Evolutionary conservation across 2,888 invertebrate genomes (phyloP).

Genomic region (Metellina segmentata): DNA sequence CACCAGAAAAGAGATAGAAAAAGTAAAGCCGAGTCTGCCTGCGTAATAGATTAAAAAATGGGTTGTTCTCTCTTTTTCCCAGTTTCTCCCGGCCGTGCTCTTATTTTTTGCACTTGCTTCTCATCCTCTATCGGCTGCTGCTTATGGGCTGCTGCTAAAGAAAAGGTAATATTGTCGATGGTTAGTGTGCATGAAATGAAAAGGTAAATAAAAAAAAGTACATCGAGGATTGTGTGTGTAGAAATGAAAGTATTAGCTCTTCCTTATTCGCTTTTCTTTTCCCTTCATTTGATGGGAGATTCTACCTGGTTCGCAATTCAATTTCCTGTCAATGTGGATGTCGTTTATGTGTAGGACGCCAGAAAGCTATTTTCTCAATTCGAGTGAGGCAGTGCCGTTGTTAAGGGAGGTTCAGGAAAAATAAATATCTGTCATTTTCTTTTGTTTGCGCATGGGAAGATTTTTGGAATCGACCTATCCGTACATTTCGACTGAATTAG

Average conservation of each 20-base stretch:
- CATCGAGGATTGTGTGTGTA: background rate
- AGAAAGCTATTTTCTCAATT: background rate
- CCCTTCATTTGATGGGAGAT: background rate
- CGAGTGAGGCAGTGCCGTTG: background rate
- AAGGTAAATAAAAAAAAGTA: constrained; percentile 5
- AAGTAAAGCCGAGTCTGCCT: constrained; percentile 55
- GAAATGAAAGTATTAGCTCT: constrained; percentile 11
- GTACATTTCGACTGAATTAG: no score
- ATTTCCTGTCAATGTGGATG: background rate
- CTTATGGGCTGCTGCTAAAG: constrained; percentile 17
- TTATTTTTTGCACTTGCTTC: background rate
- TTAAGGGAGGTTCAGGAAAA: no score
- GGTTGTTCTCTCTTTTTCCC: constrained; percentile 8
- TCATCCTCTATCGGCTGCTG: background rate
- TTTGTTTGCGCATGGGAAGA: no score
- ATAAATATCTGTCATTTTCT: no score
- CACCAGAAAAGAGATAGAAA: constrained; percentile 27
- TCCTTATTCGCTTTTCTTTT: background rate
- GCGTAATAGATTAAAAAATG: constrained; percentile 74
- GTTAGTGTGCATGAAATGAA: constrained; percentile 58
- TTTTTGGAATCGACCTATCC: no score
- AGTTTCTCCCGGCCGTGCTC: background rate
- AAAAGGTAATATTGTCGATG: constrained; percentile 50
- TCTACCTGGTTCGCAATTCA: background rate
- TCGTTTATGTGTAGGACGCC: background rate